phyloP scores from a whole-genome alignment of 2,888 invertebrate genomes.

The Synanthedon andrenaeformis region DNA sequence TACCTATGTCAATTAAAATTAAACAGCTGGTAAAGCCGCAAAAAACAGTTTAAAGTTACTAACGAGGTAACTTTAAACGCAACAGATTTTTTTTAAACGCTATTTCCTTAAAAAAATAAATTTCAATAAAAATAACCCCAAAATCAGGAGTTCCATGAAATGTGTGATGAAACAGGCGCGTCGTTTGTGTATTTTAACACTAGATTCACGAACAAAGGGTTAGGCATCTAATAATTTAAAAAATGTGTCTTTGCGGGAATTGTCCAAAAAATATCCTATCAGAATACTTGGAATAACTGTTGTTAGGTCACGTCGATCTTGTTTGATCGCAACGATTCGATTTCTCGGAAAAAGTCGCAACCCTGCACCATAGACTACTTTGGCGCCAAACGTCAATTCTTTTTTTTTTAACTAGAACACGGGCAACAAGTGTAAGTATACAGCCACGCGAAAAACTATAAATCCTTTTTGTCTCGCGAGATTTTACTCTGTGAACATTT shows the following conservation, averaged over 20 bases:
- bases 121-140: too few species aligned
- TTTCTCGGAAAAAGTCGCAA: constrained; percentile 27
- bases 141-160: too few species aligned
- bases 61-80: too few species aligned
- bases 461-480: not conserved
- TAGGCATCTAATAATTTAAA: constrained; percentile 11
- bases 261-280: constrained; percentile 29
- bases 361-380: constrained; percentile 16
- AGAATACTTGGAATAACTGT: constrained; percentile 35
- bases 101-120: too few species aligned
- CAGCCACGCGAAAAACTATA: not conserved
- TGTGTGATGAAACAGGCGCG: constrained; percentile 13
- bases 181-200: constrained; percentile 35
- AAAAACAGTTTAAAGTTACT: too few species aligned
- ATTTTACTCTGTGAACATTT: constrained; percentile 2
- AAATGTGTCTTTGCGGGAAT: constrained; percentile 13
- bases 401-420: constrained; percentile 4
- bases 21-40: too few species aligned
- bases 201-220: constrained; percentile 39
- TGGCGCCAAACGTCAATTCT: constrained; percentile 4
- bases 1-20: too few species aligned
- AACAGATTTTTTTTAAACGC: too few species aligned
- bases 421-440: constrained; percentile 3
- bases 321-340: constrained; percentile 12
- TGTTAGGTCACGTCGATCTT: constrained; percentile 22